Evolutionary conservation across 2,888 invertebrate species (phyloP).

Genomic region (Hyppa rectilinea): DNA sequence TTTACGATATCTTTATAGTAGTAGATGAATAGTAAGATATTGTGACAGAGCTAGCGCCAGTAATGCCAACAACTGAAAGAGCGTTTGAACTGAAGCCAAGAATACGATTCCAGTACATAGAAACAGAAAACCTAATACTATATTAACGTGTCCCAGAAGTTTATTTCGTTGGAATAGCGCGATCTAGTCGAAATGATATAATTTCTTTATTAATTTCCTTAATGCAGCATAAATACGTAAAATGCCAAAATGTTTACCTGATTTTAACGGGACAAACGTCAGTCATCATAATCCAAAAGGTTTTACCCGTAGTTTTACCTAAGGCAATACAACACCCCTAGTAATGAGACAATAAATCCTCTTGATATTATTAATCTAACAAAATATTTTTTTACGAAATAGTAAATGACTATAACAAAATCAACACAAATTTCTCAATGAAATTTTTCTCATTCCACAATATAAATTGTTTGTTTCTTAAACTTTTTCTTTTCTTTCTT

Average conservation of each 20-base stretch:
- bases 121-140: slow-evolving; percentile 25
- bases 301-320: not conserved
- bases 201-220: slow-evolving; percentile 9
- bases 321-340: not conserved
- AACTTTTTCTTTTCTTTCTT: not conserved
- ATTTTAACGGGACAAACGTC: not conserved
- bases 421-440: not conserved
- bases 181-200: not conserved
- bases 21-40: slow-evolving; percentile 59
- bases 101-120: slow-evolving; percentile 51
- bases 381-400: not conserved
- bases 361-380: not conserved
- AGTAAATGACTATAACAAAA: not conserved
- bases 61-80: slow-evolving; percentile 58
- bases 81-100: slow-evolving; percentile 70
- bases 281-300: not conserved
- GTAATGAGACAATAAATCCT: no score
- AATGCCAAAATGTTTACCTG: slow-evolving; percentile 4
- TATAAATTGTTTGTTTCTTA: not conserved
- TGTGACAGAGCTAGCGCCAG: slow-evolving; percentile 67
- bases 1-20: slow-evolving; percentile 31
- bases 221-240: not conserved
- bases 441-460: not conserved
- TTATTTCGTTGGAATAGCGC: not conserved
- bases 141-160: slow-evolving; percentile 16